Percentiles rank a stretch among this genome's conserved stretches.
These are phyloP conservation scores for Ceratothoa steindachneri DNA, from an alignment of 2,888 invertebrate genomes.

Conservation along the genomic window DNA sequence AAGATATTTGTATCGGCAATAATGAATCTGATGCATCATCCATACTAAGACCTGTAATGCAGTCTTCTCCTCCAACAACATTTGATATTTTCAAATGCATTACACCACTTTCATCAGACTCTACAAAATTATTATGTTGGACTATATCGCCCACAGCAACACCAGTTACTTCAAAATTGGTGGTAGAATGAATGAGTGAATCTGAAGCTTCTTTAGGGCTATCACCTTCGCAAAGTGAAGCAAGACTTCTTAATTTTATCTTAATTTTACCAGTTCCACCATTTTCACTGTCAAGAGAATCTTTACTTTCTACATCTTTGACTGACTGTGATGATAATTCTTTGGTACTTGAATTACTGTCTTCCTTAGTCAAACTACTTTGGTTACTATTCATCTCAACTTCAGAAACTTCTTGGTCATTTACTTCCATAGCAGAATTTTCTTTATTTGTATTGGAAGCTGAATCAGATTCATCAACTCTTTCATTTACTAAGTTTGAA, in stretches of 20 bases:
- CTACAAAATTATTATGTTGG: slow-evolving; percentile 40
- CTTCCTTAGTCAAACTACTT: not conserved
- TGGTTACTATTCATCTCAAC: too few species aligned
- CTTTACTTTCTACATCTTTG: not conserved
- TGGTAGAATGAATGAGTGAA: not conserved
- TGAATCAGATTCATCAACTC: not conserved
- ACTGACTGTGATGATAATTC: too few species aligned
- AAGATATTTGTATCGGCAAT: slow-evolving; percentile 38
- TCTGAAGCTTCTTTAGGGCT: not conserved
- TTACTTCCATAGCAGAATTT: not conserved
- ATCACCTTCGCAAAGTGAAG: slow-evolving; percentile 22
- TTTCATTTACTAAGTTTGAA: too few species aligned
- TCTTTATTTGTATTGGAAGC: not conserved
- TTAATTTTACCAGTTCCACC: not conserved
- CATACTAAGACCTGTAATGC: slow-evolving; percentile 40
- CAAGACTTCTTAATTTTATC: slow-evolving; percentile 32
- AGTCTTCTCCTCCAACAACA: slow-evolving; percentile 45
- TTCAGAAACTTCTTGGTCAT: too few species aligned
- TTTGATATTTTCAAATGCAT: slow-evolving; percentile 44
- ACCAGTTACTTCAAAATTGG: slow-evolving; percentile 20
- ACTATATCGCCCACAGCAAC: slow-evolving; percentile 26
- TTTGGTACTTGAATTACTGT: not conserved
- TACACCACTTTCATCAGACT: slow-evolving; percentile 40
- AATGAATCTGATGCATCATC: slow-evolving; percentile 42
- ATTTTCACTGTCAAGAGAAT: not conserved